Conservation (phyloP, 1,140 invertebrate species). For the Pissodes strobi region DNA sequence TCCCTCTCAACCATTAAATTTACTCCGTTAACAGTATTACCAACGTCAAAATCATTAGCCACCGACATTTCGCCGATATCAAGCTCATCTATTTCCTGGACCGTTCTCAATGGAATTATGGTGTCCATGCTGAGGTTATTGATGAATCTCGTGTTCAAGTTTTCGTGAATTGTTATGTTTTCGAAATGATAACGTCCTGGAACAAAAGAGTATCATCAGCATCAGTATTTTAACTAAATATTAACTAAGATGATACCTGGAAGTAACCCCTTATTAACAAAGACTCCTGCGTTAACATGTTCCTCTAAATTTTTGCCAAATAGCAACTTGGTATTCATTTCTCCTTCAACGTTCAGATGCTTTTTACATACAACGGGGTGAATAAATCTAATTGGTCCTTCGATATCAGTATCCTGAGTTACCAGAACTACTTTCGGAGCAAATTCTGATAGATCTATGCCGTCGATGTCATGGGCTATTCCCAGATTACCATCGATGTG, state of each 20-base stretch:
- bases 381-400: constrained; percentile 41
- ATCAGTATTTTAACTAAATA: constrained; percentile 8
- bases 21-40: constrained; percentile 43
- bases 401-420: constrained; percentile 40
- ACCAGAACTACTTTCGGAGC: constrained; percentile 42
- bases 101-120: constrained; percentile 42
- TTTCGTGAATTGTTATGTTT: constrained; percentile 35
- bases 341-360: constrained; percentile 38
- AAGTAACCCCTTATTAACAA: constrained; percentile 43
- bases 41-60: constrained; percentile 41
- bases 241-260: constrained; percentile 22
- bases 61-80: constrained; percentile 23
- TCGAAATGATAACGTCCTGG: constrained; percentile 42
- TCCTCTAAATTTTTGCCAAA: constrained; percentile 38
- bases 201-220: constrained; percentile 2
- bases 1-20: constrained; percentile 41
- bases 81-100: constrained; percentile 43
- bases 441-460: constrained; percentile 39
- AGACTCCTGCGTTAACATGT: constrained; percentile 44
- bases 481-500: constrained; percentile 43
- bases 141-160: constrained; percentile 39
- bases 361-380: constrained; percentile 35
- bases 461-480: constrained; percentile 40
- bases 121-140: constrained; percentile 46
- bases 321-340: constrained; percentile 40